Percentiles rank a stretch among this genome's conserved stretches.
Evolutionary conservation across 2,888 invertebrate genomes (phyloP).

Genomic region (Tipula helvola): DNA sequence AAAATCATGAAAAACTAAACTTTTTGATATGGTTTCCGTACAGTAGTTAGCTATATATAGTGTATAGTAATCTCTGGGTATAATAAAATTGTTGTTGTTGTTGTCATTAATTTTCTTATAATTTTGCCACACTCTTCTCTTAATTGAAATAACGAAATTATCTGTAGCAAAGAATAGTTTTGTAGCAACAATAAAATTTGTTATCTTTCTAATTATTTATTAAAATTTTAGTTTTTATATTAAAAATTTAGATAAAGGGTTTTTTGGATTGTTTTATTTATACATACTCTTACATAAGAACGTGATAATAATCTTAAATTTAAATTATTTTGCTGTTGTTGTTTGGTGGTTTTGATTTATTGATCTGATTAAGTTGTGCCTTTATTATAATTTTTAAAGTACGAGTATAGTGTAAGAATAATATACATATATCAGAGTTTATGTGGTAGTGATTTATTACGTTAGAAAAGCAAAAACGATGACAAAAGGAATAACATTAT

Average conservation of each 20-base stretch:
- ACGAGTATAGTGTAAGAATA: background rate
- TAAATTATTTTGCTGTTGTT: background rate
- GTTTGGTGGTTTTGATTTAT: background rate
- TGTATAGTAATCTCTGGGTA: background rate
- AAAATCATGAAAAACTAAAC: background rate
- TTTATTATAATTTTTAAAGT: background rate
- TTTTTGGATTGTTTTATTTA: background rate
- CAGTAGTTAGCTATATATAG: background rate
- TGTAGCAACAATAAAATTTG: no score
- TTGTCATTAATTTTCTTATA: background rate
- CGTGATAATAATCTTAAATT: conserved; percentile 4
- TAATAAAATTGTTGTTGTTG: background rate
- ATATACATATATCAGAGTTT: background rate
- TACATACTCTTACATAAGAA: background rate
- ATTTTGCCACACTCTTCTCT: background rate
- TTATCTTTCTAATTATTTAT: background rate
- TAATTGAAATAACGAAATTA: no score
- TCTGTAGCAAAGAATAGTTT: no score
- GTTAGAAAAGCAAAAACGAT: background rate
- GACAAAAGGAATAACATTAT: background rate
- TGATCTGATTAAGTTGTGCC: background rate
- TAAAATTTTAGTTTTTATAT: background rate
- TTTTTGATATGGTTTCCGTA: background rate
- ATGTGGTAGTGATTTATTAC: background rate
- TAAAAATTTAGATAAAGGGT: background rate